Evolutionary conservation across 2,888 invertebrate species (phyloP).

Genomic region (Diploptera punctata): DNA sequence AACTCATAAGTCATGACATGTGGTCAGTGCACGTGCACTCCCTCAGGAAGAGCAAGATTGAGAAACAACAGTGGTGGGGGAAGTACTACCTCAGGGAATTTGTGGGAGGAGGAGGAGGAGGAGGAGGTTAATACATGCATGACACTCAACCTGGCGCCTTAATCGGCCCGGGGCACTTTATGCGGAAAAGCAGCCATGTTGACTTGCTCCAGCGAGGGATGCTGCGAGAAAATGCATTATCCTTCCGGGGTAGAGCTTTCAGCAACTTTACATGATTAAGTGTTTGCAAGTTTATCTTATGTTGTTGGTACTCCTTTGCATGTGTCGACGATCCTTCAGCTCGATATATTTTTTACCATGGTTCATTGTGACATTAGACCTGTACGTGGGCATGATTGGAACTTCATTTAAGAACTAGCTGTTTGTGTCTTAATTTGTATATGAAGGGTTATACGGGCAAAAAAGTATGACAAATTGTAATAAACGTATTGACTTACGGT

Average conservation of each 20-base stretch:
- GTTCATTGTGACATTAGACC: no score
- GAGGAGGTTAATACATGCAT: not conserved
- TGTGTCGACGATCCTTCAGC: no score
- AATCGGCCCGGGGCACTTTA: not conserved
- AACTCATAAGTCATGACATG: slow-evolving; percentile 1
- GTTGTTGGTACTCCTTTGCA: no score
- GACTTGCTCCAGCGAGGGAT: not conserved
- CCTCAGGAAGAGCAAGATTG: not conserved
- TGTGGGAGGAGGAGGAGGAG: not conserved
- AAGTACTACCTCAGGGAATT: not conserved
- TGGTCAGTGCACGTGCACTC: slow-evolving; percentile 1
- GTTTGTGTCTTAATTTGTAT: no score
- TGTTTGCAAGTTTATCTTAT: not conserved
- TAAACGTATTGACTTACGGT: no score
- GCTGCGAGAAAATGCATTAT: slow-evolving; percentile 4
- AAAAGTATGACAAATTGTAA: no score
- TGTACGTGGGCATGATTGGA: no score
- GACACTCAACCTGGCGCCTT: slow-evolving; percentile 3
- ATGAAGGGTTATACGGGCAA: no score
- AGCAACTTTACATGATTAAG: not conserved
- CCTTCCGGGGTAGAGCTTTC: not conserved
- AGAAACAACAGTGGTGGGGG: not conserved
- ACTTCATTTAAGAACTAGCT: no score
- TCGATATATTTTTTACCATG: no score
- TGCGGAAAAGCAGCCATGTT: no score